These are phyloP conservation scores for Clivina fossor DNA, from an alignment of 2,888 invertebrate genomes.

Conservation along the genomic window DNA sequence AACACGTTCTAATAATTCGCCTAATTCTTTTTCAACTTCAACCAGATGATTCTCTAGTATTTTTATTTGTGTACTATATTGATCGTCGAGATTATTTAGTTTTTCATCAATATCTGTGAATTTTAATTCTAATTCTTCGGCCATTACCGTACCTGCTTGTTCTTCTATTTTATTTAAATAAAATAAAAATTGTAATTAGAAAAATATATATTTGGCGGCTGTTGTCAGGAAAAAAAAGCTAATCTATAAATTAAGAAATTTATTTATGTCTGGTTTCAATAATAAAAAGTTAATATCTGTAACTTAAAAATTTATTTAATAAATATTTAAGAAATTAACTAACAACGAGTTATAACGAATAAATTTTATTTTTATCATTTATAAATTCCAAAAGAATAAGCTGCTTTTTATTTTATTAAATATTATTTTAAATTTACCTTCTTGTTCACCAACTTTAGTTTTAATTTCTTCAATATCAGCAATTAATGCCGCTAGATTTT, in stretches of 20 bases:
- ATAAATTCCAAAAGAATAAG: not conserved
- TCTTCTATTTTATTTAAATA: not conserved
- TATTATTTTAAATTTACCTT: not conserved
- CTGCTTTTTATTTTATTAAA: not conserved
- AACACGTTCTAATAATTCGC: constrained; percentile 45
- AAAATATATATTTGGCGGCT: no score
- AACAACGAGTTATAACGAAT: no score
- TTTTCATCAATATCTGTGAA: constrained; percentile 46
- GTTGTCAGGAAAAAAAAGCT: no score
- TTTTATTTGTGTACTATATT: constrained; percentile 52
- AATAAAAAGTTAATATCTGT: no score
- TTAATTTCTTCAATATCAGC: constrained; percentile 39
- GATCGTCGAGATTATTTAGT: constrained; percentile 47
- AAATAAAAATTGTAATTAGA: no score
- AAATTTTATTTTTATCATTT: not conserved
- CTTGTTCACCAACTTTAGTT: constrained; percentile 31
- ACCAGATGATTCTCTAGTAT: constrained; percentile 57
- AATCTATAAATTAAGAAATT: no score
- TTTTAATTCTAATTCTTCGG: constrained; percentile 38
- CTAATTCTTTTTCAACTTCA: constrained; percentile 53
- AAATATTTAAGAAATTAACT: no score
- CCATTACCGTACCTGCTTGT: not conserved
- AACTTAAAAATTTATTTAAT: no score
- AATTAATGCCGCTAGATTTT: constrained; percentile 28
- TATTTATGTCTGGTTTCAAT: no score